Percentiles rank a stretch among this genome's conserved stretches.
phyloP scores from a whole-genome alignment of 2,113 vertebrate genomes.

The Aspiorhynchus laticeps region DNA sequence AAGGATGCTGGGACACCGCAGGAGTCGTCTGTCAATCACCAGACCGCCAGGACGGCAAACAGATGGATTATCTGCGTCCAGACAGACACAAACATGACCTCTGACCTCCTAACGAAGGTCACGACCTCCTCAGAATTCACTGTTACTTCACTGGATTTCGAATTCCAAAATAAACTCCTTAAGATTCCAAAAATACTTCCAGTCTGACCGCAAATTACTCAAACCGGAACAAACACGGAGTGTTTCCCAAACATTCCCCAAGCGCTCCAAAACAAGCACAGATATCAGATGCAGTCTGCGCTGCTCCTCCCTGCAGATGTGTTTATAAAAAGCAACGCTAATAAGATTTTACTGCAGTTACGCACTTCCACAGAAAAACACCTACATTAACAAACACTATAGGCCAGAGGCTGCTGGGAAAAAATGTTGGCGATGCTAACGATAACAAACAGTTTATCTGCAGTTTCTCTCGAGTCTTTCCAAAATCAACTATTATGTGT shows the following conservation, averaged over 20 bases:
- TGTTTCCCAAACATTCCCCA: constrained; percentile 35
- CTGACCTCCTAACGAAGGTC: not conserved
- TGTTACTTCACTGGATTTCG: constrained; percentile 5
- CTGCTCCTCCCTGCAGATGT: not conserved
- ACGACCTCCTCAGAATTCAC: too few relatives aligned
- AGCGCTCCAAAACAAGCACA: not conserved
- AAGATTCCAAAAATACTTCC: constrained; percentile 9
- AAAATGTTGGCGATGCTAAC: constrained; percentile 41
- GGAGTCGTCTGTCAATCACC: constrained; percentile 29
- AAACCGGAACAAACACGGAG: constrained; percentile 35
- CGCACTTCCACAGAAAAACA: constrained; percentile 37
- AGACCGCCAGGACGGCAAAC: constrained; percentile 13
- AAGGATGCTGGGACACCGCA: constrained; percentile 39
- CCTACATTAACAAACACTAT: constrained; percentile 30
- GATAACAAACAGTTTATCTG: constrained; percentile 51
- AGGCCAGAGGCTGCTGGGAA: constrained; percentile 47
- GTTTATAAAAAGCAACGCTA: not conserved
- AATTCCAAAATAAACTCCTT: constrained; percentile 3
- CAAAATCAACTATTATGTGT: constrained; percentile 43
- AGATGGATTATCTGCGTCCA: not conserved
- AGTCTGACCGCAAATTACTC: not conserved
- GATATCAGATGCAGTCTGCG: constrained; percentile 13
- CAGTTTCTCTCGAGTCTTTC: constrained; percentile 44
- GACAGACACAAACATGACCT: constrained; percentile 11
- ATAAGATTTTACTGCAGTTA: constrained; percentile 30